phyloP scores from a whole-genome alignment of 1,140 invertebrate genomes.

The Medauroidea extradentata region DNA sequence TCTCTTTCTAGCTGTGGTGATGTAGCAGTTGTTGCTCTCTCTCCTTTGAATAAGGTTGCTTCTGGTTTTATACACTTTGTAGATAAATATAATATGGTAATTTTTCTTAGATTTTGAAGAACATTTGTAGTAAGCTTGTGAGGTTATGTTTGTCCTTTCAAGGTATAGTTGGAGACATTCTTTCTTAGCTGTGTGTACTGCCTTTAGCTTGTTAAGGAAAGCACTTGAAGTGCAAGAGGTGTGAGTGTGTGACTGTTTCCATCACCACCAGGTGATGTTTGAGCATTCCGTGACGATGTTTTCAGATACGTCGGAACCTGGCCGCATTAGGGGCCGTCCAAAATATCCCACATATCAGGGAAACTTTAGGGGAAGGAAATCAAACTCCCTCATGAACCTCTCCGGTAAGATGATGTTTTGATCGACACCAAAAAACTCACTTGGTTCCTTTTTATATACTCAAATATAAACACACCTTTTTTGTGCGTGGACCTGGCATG shows the following conservation, averaged over 20 bases:
- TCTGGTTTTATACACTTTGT: too few relatives aligned
- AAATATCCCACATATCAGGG: constrained; percentile 75
- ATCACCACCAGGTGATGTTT: not conserved
- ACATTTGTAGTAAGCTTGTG: not conserved
- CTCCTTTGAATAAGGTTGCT: too few relatives aligned
- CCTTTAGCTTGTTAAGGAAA: too few relatives aligned
- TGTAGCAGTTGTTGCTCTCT: too few relatives aligned
- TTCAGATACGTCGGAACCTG: constrained; percentile 52
- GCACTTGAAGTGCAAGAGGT: too few relatives aligned
- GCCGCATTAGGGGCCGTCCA: constrained; percentile 69
- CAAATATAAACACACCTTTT: constrained; percentile 7
- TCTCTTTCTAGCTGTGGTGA: not conserved
- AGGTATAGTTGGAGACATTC: too few relatives aligned
- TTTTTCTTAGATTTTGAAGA: too few relatives aligned
- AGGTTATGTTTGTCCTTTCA: not conserved
- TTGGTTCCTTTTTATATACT: too few relatives aligned
- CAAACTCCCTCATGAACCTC: constrained; percentile 90
- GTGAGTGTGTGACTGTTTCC: too few relatives aligned
- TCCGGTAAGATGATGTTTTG: constrained; percentile 67
- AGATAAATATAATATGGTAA: too few relatives aligned
- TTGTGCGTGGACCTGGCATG: constrained; percentile 6
- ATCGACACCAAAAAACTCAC: not conserved
- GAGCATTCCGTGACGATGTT: constrained; percentile 50
- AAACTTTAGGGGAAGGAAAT: constrained; percentile 71
- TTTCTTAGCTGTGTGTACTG: too few relatives aligned